Evolutionary conservation across 1,140 invertebrate species (phyloP).

Genomic region (Adelges cooleyi): DNA sequence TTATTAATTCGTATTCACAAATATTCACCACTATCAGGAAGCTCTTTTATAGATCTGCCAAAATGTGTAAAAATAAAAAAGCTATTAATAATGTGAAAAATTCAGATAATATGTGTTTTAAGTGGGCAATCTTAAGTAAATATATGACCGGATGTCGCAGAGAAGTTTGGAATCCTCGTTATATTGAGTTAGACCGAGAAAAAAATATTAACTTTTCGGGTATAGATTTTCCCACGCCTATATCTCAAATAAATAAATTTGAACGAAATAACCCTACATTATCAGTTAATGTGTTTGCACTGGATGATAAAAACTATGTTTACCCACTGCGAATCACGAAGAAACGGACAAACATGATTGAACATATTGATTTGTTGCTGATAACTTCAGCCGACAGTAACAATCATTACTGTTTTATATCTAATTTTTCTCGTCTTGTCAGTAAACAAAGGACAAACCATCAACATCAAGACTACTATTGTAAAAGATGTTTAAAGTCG

Average conservation of each 20-base stretch:
- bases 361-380: background rate
- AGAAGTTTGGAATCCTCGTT: too few species aligned
- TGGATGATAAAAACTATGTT: background rate
- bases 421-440: background rate
- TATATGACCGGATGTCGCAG: background rate
- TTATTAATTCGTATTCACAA: background rate
- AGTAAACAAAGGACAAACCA: background rate
- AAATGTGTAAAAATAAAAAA: background rate
- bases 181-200: background rate
- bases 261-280: background rate
- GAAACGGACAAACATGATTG: background rate
- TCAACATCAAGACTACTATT: background rate
- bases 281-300: background rate
- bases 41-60: background rate
- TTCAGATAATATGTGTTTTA: background rate
- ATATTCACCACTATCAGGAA: background rate
- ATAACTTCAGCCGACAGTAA: background rate
- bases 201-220: background rate
- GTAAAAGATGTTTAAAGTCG: background rate
- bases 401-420: background rate
- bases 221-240: background rate
- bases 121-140: background rate
- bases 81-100: background rate
- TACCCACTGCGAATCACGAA: background rate
- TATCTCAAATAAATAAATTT: background rate